Evolutionary conservation across 2,888 invertebrate species (phyloP).

Genomic region (Volucella inanis): DNA sequence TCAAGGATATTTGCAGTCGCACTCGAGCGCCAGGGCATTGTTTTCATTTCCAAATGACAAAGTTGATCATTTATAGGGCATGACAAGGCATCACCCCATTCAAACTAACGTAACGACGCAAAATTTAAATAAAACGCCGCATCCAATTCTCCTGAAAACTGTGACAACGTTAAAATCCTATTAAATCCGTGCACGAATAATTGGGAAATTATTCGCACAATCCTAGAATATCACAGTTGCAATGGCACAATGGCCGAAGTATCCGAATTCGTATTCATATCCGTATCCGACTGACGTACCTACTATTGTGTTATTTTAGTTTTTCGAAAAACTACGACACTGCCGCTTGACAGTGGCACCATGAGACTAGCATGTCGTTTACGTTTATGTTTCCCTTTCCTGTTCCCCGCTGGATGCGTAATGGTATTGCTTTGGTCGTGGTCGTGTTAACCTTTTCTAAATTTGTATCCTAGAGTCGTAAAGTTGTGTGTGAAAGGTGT

Average conservation of each 20-base stretch:
- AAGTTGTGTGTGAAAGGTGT: background rate
- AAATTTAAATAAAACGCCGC: conserved; percentile 43
- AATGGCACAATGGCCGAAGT: conserved; percentile 17
- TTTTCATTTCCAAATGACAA: conserved; percentile 1
- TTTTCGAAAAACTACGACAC: too few relatives aligned
- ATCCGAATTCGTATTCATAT: background rate
- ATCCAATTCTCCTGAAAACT: conserved; percentile 40
- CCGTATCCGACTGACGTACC: too few relatives aligned
- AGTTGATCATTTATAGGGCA: background rate
- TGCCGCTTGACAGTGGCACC: too few relatives aligned
- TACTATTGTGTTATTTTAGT: too few relatives aligned
- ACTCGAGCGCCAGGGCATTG: background rate
- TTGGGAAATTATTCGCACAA: conserved; percentile 4
- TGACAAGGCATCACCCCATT: background rate
- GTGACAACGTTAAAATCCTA: conserved; percentile 40
- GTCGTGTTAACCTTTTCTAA: too few relatives aligned
- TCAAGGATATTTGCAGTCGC: background rate
- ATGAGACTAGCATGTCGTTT: too few relatives aligned
- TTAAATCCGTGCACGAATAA: conserved; percentile 29
- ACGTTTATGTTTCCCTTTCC: too few relatives aligned
- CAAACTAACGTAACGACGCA: background rate
- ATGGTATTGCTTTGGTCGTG: too few relatives aligned
- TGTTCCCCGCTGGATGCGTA: too few relatives aligned
- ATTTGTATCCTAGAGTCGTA: background rate
- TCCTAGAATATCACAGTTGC: conserved; percentile 12